Conservation (phyloP, 1,140 invertebrate species). For the Penaeus chinensis region DNA sequence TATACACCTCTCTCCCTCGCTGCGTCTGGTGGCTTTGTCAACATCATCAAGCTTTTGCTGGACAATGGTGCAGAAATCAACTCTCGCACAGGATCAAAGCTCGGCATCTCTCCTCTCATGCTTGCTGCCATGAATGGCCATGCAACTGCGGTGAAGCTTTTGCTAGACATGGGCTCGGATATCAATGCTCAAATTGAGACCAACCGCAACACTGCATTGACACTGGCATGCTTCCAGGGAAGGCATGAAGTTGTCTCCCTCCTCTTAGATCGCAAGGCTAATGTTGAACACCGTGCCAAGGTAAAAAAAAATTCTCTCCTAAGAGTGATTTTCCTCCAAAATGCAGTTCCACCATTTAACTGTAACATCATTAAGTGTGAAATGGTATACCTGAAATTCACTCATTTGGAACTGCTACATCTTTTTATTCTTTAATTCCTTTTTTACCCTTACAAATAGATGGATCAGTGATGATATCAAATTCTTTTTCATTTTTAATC, state of each 20-base stretch:
- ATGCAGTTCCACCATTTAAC: not conserved
- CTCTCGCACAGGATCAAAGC: slow-evolving; percentile 94
- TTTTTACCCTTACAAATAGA: not conserved
- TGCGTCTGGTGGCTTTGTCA: slow-evolving; percentile 97
- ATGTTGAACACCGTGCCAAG: slow-evolving; percentile 99
- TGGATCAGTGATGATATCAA: not conserved
- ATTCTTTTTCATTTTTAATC: slow-evolving; percentile 6
- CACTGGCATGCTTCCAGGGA: slow-evolving; percentile 99
- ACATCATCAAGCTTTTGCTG: slow-evolving; percentile 94
- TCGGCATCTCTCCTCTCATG: slow-evolving; percentile 99
- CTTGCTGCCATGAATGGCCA: slow-evolving; percentile 99
- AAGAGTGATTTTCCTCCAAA: not conserved
- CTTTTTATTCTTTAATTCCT: slow-evolving; percentile 20
- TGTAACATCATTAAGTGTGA: no score
- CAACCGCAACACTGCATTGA: slow-evolving; percentile 98
- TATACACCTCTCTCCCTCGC: slow-evolving; percentile 98
- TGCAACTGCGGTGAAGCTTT: slow-evolving; percentile 80
- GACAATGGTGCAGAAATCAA: slow-evolving; percentile 97
- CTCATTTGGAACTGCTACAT: no score
- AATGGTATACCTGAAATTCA: no score
- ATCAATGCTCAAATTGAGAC: slow-evolving; percentile 99
- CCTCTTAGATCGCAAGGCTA: slow-evolving; percentile 95
- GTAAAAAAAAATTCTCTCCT: slow-evolving; percentile 68
- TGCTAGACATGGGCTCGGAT: slow-evolving; percentile 98
- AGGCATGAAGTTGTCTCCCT: slow-evolving; percentile 97